Evolutionary conservation across 2,797 vertebrate species (phyloP).

Genomic region (Mormyrops boulengeri): DNA sequence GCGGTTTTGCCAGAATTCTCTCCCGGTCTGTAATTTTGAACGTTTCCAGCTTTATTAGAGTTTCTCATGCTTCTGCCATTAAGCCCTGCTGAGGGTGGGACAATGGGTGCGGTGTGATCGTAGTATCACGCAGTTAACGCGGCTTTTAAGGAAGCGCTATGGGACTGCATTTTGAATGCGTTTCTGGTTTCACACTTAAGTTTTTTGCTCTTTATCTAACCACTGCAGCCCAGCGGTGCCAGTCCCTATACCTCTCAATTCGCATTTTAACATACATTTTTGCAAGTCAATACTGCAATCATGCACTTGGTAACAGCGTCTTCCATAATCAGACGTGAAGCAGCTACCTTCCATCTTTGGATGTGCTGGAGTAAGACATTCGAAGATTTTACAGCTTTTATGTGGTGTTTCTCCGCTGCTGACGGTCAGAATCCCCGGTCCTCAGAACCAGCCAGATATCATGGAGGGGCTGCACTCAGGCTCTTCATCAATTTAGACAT

Average conservation of each 20-base stretch:
- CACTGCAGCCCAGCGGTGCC: not conserved
- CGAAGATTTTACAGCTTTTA: not conserved
- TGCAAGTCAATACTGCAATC: not conserved
- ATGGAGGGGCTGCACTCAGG: not conserved
- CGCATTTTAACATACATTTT: not conserved
- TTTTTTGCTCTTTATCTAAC: not conserved
- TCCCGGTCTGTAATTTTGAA: not conserved
- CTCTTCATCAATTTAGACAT: slow-evolving; percentile 5
- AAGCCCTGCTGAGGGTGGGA: not conserved
- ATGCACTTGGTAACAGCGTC: not conserved
- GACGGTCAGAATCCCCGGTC: not conserved
- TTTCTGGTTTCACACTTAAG: not conserved
- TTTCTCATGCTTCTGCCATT: not conserved
- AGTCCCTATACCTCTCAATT: not conserved
- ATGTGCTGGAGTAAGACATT: not conserved
- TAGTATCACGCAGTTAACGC: not conserved
- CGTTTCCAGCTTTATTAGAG: not conserved
- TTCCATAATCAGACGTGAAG: not conserved
- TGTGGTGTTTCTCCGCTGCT: not conserved
- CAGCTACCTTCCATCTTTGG: not conserved
- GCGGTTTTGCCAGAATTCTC: not conserved
- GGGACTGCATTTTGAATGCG: not conserved
- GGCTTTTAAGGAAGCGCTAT: not conserved
- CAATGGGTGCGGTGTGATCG: not conserved
- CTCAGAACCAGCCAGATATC: not conserved